Percentiles rank a stretch among this genome's conserved stretches.
Conservation (phyloP, 2,888 invertebrate species). For the Ypsolopha sequella region DNA sequence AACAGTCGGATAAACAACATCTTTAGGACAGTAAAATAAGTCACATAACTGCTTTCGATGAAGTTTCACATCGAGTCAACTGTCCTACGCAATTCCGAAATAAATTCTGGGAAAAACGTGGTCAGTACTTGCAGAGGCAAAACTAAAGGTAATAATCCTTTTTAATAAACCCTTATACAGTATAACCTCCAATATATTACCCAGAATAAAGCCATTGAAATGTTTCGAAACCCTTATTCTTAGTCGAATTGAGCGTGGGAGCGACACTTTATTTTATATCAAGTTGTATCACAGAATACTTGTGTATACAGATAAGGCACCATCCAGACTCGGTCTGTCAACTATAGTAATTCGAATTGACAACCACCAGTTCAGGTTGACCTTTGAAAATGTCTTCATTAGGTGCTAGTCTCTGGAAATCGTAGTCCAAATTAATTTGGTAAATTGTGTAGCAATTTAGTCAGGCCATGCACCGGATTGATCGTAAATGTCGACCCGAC, state of each 20-base stretch:
- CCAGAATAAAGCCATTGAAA: background rate
- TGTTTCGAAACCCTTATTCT: background rate
- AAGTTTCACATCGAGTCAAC: too few species aligned
- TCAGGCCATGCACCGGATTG: conserved; percentile 55
- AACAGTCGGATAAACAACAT: too few species aligned
- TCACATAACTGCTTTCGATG: too few species aligned
- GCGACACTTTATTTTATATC: background rate
- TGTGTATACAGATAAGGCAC: conserved; percentile 44
- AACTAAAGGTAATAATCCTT: too few species aligned
- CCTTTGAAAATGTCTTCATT: conserved; percentile 20
- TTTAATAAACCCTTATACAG: too few species aligned
- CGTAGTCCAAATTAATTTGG: conserved; percentile 46
- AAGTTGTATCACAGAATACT: conserved; percentile 30
- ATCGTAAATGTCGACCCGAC: conserved; percentile 66
- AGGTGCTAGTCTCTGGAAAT: background rate
- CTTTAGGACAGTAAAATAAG: too few species aligned
- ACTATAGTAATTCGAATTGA: conserved; percentile 40
- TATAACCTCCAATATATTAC: too few species aligned
- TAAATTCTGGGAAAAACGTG: too few species aligned
- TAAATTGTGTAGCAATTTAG: conserved; percentile 28
- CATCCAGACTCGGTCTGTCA: conserved; percentile 54
- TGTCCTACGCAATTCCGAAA: too few species aligned
- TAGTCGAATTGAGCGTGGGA: background rate
- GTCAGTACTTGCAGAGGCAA: too few species aligned
- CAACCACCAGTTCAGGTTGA: conserved; percentile 32